Conservation (phyloP, 1,140 invertebrate genomes). For the Drosophila pseudoobscura region DNA sequence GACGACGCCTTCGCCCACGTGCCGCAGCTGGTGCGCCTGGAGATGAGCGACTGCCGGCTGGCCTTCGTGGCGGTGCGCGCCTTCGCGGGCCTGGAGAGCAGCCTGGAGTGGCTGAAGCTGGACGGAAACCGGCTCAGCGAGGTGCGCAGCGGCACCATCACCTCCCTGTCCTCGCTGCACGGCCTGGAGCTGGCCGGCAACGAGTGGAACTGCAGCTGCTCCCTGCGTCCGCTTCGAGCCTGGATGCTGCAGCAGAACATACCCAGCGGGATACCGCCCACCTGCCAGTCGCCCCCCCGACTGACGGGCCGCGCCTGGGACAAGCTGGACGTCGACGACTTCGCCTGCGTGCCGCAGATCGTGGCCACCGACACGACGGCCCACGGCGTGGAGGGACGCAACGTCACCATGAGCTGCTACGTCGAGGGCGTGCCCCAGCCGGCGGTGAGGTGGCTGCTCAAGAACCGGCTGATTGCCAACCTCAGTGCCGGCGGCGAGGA, state of each 20-base stretch:
- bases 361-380: conserved; percentile 85
- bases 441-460: conserved; percentile 85
- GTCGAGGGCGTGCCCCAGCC: conserved; percentile 89
- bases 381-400: conserved; percentile 87
- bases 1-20: conserved; percentile 88
- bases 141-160: conserved; percentile 87
- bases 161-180: conserved; percentile 87
- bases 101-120: conserved; percentile 89
- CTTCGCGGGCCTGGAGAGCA: conserved; percentile 88
- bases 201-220: conserved; percentile 92
- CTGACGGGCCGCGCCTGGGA: conserved; percentile 88
- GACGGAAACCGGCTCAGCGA: conserved; percentile 89
- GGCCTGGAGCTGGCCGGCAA: conserved; percentile 90
- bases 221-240: conserved; percentile 88
- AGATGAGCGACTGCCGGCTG: conserved; percentile 89
- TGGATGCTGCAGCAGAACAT: conserved; percentile 92
- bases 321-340: conserved; percentile 90
- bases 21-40: conserved; percentile 88
- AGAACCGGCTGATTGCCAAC: conserved; percentile 80
- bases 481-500: conserved; percentile 62
- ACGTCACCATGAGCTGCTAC: conserved; percentile 89
- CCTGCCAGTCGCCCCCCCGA: conserved; percentile 87
- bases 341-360: conserved; percentile 90
- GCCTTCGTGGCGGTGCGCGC: conserved; percentile 87
- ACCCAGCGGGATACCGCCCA: conserved; percentile 88